phyloP scores from a whole-genome alignment of 2,113 vertebrate genomes.

The Eurystomus gularis region DNA sequence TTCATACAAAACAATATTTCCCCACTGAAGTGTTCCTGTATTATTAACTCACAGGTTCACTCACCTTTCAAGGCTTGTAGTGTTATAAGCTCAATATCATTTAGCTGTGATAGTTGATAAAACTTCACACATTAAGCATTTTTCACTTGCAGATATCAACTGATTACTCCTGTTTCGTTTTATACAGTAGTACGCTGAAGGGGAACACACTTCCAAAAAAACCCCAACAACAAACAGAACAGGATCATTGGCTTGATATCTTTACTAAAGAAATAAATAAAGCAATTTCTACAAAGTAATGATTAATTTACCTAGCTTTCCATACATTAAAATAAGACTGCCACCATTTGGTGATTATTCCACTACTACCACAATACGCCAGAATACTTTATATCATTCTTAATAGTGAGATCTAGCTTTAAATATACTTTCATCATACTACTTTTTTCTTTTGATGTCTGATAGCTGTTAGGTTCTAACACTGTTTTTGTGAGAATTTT shows the following conservation, averaged over 20 bases:
- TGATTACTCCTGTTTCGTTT: not conserved
- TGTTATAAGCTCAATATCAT: not conserved
- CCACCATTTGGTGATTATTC: not conserved
- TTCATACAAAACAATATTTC: not conserved
- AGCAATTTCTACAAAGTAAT: not conserved
- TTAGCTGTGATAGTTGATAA: not conserved
- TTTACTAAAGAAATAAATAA: not conserved
- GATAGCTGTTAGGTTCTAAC: not conserved
- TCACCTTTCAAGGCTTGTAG: not conserved
- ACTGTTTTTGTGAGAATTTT: not conserved
- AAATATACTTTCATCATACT: not conserved
- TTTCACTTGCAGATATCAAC: not conserved
- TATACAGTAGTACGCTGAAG: not conserved
- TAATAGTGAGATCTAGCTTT: not conserved
- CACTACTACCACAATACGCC: not conserved
- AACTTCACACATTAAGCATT: not conserved
- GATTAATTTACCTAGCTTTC: rapidly evolving
- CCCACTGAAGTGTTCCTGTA: not conserved
- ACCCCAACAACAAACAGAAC: not conserved
- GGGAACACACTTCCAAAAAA: not conserved
- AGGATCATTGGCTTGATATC: not conserved
- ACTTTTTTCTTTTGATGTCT: not conserved
- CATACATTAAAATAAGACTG: not conserved
- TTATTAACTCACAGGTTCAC: not conserved
- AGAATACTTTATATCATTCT: not conserved